phyloP scores from a whole-genome alignment of 2,113 vertebrate species.

The Mobula hypostoma region DNA sequence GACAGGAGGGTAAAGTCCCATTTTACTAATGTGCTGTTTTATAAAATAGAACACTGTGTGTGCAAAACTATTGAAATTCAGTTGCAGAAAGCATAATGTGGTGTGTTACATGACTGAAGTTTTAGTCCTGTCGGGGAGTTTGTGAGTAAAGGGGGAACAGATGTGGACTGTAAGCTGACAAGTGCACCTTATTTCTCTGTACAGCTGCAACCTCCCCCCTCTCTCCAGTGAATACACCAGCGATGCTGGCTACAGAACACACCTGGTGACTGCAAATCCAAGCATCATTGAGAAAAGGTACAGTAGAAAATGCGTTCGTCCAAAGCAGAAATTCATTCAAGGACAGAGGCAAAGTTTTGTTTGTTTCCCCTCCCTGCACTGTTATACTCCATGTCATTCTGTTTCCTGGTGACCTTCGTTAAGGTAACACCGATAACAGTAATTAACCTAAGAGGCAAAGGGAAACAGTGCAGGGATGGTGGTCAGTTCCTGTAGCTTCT shows the following conservation, averaged over 20 bases:
- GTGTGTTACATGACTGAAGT: background rate
- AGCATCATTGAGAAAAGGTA: slow-evolving; percentile 96
- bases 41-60: no score
- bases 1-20: no score
- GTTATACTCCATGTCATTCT: background rate
- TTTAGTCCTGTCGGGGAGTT: background rate
- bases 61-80: background rate
- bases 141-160: background rate
- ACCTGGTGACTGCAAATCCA: slow-evolving; percentile 92
- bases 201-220: slow-evolving; percentile 91
- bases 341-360: background rate
- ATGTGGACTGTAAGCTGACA: background rate
- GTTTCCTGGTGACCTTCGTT: background rate
- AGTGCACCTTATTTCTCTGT: slow-evolving; percentile 39
- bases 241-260: slow-evolving; percentile 81
- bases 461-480: no score
- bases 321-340: background rate
- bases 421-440: background rate
- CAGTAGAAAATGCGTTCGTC: background rate
- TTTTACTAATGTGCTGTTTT: no score
- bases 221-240: slow-evolving; percentile 75
- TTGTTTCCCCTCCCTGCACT: background rate
- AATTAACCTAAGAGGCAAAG: background rate
- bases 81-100: no score
- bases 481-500: background rate